Evolutionary conservation across 2,797 vertebrate genomes (phyloP).

Genomic region (Meriones psammophilus): DNA sequence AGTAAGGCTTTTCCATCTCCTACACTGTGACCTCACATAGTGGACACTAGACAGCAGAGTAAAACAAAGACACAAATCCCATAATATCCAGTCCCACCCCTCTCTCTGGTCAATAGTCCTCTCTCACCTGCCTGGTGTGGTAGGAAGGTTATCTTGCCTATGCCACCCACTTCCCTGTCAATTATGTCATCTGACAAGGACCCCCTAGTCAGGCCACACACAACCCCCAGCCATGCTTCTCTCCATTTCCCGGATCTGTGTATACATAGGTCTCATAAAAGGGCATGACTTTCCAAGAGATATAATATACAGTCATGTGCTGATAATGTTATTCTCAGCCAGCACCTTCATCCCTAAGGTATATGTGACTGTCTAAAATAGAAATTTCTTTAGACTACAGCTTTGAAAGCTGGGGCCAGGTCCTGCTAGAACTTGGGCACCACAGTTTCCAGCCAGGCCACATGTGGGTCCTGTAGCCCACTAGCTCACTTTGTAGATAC

Average conservation of each 20-base stretch:
- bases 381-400: background rate
- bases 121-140: background rate
- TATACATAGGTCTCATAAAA: background rate
- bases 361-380: background rate
- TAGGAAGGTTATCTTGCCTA: background rate
- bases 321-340: background rate
- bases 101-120: background rate
- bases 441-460: background rate
- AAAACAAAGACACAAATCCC: slow-evolving; percentile 34
- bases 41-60: slow-evolving; percentile 41
- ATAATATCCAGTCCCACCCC: background rate
- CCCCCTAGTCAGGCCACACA: background rate
- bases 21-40: slow-evolving; percentile 61
- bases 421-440: background rate
- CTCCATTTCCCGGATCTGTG: background rate
- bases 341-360: background rate
- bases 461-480: background rate
- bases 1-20: slow-evolving; percentile 66
- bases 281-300: background rate
- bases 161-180: background rate
- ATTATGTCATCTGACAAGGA: background rate
- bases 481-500: background rate
- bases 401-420: background rate
- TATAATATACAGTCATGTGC: too few relatives aligned
- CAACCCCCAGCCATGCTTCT: background rate